Evolutionary conservation across 2,888 invertebrate genomes (phyloP), one percentile per base, ranked within the genome.

Genomic region (Campoplex capitator): DNA sequence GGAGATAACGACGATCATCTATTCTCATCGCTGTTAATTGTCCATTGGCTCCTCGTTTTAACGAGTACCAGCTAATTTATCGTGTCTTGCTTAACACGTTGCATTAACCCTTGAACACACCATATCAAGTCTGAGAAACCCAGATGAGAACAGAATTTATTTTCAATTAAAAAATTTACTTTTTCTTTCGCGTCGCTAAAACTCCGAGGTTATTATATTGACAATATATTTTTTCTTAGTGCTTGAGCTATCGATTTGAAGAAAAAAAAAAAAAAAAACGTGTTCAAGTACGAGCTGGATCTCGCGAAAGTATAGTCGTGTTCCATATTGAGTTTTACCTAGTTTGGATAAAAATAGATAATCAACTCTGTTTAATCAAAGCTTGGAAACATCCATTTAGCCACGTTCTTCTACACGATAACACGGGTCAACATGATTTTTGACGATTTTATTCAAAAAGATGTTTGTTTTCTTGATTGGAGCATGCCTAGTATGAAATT

Each of bases 1-100:
- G 32, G 62, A 62, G 62, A 62, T 62, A 62, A 62, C 62, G 62
- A 62, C 62, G 62, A 62, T 62, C 62, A 62, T 62, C 62, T 62
- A 62, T 62, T 62, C 62, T 62, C 62, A 62, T 62, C 62, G 62
- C 62, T 62, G 32, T 62, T 62, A 62, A 62, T 32, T 62, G 62
- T 62, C 32, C 62, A 62, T 62, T 62, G 62, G 62, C 62, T 62
- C 62, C 62, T 62, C 62, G 62, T 62, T 62, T 62, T 62, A 62
- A 62, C 62, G 62, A 32, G 62, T 62, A 62, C 16, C 62, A 62
- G 62, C 62, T 62, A 62, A 62, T 62, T 62, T 62, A 62, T 62
- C 62, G 62, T 32, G 62, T 32, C 62, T 62, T 62, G 62, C 16
- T 32, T 32, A 62, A 62, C 62, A 62, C 62, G 62, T 62, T 62